Percentiles rank a stretch among this genome's conserved stretches.
Evolutionary conservation across 2,113 vertebrate species (phyloP).

Genomic region (Sylvilagus bachmani): DNA sequence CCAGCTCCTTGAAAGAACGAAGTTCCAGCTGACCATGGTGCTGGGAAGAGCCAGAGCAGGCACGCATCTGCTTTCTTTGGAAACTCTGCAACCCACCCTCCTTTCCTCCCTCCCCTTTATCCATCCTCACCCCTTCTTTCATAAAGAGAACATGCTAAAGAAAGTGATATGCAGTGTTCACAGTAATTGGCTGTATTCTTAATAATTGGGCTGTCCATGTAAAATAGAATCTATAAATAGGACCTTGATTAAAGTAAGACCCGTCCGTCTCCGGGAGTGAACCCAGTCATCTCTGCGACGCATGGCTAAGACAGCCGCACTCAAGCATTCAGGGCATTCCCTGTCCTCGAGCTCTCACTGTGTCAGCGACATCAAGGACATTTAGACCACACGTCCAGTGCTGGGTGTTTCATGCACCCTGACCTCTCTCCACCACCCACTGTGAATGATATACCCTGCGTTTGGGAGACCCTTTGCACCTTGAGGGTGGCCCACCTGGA

Average conservation of each 20-base stretch:
- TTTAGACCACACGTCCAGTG: rapidly evolving
- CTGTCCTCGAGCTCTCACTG: not conserved
- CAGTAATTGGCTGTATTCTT: not conserved
- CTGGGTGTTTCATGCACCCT: too few species aligned
- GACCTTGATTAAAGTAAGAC: slow-evolving; percentile 51
- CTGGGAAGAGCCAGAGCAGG: slow-evolving; percentile 35
- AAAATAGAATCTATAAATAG: not conserved
- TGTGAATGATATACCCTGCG: too few species aligned
- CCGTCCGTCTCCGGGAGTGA: not conserved
- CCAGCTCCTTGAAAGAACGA: not conserved
- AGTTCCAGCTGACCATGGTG: not conserved
- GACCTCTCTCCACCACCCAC: not conserved
- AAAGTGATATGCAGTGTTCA: slow-evolving; percentile 20
- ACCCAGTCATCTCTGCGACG: not conserved
- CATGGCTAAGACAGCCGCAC: not conserved
- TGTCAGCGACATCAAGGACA: rapidly evolving
- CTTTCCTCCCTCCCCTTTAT: too few species aligned
- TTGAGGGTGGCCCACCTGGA: too few species aligned
- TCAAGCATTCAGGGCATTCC: rapidly evolving
- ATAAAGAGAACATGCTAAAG: not conserved
- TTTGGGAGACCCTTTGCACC: too few species aligned
- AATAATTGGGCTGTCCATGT: not conserved
- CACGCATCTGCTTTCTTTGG: slow-evolving; percentile 63
- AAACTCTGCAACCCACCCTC: slow-evolving; percentile 17
- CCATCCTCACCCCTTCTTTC: not conserved